These are phyloP conservation scores for Electrophaes corylata DNA, from an alignment of 2,888 invertebrate species.

Conservation along the genomic window DNA sequence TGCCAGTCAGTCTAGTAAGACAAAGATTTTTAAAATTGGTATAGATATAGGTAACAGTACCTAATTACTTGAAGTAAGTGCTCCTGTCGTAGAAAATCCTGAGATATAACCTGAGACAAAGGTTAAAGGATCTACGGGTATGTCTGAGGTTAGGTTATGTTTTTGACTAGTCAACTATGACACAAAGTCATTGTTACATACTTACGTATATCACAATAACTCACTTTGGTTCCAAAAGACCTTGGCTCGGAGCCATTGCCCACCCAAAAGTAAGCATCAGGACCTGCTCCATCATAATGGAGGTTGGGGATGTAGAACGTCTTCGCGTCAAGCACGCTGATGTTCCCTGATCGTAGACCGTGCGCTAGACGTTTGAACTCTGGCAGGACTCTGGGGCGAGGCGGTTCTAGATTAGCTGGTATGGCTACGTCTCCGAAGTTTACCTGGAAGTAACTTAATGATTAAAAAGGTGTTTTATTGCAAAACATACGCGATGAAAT, in stretches of 20 bases:
- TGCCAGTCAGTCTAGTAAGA: no score
- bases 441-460: constrained; percentile 84
- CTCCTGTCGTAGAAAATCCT: no score
- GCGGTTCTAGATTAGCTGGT: constrained; percentile 90
- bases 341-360: constrained; percentile 94
- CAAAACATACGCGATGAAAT: no score
- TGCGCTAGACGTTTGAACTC: constrained; percentile 95
- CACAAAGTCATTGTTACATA: neutral
- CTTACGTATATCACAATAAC: neutral
- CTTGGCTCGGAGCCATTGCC: constrained; percentile 93
- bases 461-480: neutral
- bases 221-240: constrained; percentile 91
- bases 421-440: constrained; percentile 95
- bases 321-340: constrained; percentile 95
- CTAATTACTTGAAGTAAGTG: no score
- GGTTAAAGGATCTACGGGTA: no score
- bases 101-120: no score
- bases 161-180: neutral
- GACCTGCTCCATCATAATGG: constrained; percentile 96
- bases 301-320: constrained; percentile 96
- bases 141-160: neutral
- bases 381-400: constrained; percentile 91
- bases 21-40: no score
- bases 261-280: constrained; percentile 98
- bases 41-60: no score